Evolutionary conservation across 2,888 invertebrate genomes (phyloP), one percentile per base, ranked within the genome.

Genomic region (Neria commutata): DNA sequence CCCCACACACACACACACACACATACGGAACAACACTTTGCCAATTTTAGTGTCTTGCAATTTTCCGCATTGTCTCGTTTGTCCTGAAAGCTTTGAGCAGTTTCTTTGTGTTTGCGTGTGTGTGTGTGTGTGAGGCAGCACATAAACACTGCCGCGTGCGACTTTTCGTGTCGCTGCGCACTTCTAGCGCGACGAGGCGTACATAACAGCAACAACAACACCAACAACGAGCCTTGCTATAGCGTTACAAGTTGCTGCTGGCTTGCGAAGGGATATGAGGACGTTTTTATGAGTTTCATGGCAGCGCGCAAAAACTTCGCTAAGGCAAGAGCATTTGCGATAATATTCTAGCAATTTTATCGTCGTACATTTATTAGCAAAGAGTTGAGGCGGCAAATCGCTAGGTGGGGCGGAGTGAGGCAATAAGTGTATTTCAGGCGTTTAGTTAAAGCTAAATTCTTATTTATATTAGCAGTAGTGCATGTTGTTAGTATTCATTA

Each of bases 41-140:
- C 70, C 70, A 70, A 72, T 72, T 71, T 72, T 68, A 72, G 69
- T 71, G 69, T 67, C 71, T 71, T 68, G 70, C 69, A 70, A 70
- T 72, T 68, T 67, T 68, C 62, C 65, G 67, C 71, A 69, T 73
- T 72, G 70, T 73, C 68, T 73, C 72, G 66, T 67, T 68, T 63
- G 61, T 64, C 42, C 14, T 42, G 19, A 19, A 17, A 42, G 37
- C 37, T 37, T 37, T 37, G n/a, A 19, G 29, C 48, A 50, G 42
- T 16, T 1, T 5, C 8, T 26, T 2, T 29, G 5, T 26, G 21
- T 49, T 16, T n/a, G 10, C 21, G 8, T 19, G 21, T 50, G 50
- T 16, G 8, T 34, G 50, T 50, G 50, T 50, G 33, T 50, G 50
- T 29, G 10, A n/a, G 29, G 34, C 49, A 51, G 16, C 16, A n/a